These are phyloP conservation scores for rabbit (Oryctolagus cuniculus) DNA, from an alignment of 2,113 vertebrate species.

Conservation along the genomic window mOryCun1.1 NC_091437.1:28574501-28575000, in stretches of 20 bases:
- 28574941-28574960: background rate
- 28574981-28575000: background rate
- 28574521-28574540: too few species aligned
- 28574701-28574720: background rate
- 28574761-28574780: background rate
- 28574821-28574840: background rate
- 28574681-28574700: background rate
- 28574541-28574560: too few species aligned
- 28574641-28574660: too few species aligned
- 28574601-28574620: too few species aligned
- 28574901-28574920: background rate
- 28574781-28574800: background rate
- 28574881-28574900: background rate
- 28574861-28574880: background rate
- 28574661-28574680: too few species aligned
- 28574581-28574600: too few species aligned
- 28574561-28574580: too few species aligned
- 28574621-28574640: too few species aligned
- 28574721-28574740: background rate
- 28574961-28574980: background rate
- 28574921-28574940: background rate
- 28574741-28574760: background rate
- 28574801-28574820: background rate
- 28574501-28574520: too few species aligned
- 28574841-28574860: slow-evolving; percentile 8